phyloP scores from a whole-genome alignment of 23 tunicate species.

The Styela clava region DNA sequence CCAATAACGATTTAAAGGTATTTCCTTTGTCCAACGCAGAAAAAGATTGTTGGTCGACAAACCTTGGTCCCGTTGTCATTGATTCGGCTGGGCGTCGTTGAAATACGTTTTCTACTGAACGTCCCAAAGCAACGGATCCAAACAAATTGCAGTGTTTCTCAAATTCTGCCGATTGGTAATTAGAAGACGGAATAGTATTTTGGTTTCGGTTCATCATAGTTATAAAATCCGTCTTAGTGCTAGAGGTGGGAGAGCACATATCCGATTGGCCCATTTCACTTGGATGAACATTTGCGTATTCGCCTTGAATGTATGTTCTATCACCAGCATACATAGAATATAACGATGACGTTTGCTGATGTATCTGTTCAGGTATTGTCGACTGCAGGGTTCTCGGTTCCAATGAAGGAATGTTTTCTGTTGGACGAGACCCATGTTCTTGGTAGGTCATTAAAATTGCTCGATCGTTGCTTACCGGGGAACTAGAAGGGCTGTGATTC shows the following conservation, averaged over 20 bases:
- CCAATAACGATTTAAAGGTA: background rate
- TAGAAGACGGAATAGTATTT: conserved; percentile 6
- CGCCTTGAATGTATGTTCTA: background rate
- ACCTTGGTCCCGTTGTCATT: background rate
- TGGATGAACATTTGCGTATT: background rate
- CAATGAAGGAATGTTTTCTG: background rate
- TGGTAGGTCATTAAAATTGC: background rate
- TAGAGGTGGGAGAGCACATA: background rate
- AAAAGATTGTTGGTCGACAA: background rate
- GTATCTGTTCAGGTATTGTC: background rate
- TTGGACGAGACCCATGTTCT: background rate
- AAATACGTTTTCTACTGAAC: background rate
- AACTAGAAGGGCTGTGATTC: background rate
- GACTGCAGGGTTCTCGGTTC: background rate
- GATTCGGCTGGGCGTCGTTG: background rate
- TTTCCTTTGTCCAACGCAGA: background rate
- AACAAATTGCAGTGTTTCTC: background rate
- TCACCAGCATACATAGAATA: conserved; percentile 1
- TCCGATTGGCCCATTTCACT: too few relatives aligned
- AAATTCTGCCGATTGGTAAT: background rate
- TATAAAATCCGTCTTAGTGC: background rate
- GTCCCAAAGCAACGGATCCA: background rate
- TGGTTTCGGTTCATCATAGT: background rate
- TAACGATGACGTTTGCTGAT: background rate
- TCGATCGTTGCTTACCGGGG: background rate